A percentile compares a stretch with the other conserved stretches of the same genome.
These are phyloP conservation scores for Pygmarrhopalites habei DNA, from an alignment of 1,140 invertebrate species.

Conservation along the genomic window DNA sequence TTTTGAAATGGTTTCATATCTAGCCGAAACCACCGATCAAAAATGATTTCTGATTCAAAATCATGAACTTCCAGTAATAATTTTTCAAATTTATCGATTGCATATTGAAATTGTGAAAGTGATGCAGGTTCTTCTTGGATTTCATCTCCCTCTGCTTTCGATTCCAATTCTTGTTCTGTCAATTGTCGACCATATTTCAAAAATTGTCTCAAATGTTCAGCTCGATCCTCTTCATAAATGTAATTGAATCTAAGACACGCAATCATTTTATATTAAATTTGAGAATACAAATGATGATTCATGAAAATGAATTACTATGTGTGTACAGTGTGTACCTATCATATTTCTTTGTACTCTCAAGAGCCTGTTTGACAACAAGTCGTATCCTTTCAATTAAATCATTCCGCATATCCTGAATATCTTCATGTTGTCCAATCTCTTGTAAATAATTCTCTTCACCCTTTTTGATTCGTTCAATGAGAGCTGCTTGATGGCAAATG, in stretches of 20 bases:
- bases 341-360: slow-evolving; percentile 42
- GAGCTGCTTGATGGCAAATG: slow-evolving; percentile 70
- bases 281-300: background rate
- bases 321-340: no score
- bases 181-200: slow-evolving; percentile 77
- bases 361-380: slow-evolving; percentile 39
- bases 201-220: slow-evolving; percentile 81
- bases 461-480: slow-evolving; percentile 61
- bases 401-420: slow-evolving; percentile 25
- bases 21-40: slow-evolving; percentile 87
- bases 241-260: slow-evolving; percentile 63
- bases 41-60: slow-evolving; percentile 65
- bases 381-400: slow-evolving; percentile 29
- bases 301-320: no score
- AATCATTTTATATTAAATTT: no score
- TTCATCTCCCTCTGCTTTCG: slow-evolving; percentile 56
- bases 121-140: slow-evolving; percentile 66
- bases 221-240: slow-evolving; percentile 82
- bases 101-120: slow-evolving; percentile 82
- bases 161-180: slow-evolving; percentile 74
- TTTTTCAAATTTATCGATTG: slow-evolving; percentile 47
- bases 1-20: slow-evolving; percentile 85
- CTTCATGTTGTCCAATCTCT: slow-evolving; percentile 40
- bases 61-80: slow-evolving; percentile 76
- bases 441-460: slow-evolving; percentile 69